Conservation (phyloP, 1,140 invertebrate species). For the Drosophila trapezifrons region DNA sequence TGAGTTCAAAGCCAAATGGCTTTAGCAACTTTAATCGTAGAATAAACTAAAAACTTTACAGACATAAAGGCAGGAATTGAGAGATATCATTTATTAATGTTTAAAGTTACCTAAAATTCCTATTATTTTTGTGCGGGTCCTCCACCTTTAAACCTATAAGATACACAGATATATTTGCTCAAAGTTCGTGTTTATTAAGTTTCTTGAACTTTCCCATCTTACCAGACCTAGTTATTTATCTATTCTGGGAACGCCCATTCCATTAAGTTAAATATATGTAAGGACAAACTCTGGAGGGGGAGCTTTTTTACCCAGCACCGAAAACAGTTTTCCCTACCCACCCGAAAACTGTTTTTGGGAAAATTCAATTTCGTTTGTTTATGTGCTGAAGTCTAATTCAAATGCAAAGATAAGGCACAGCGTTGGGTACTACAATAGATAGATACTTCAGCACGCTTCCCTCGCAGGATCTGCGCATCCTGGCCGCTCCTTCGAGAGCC, state of each 20-base stretch:
- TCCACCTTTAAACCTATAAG: not conserved
- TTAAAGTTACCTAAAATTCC: not conserved
- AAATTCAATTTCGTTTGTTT: conserved; percentile 79
- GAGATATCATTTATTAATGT: not conserved
- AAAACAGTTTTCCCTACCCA: conserved; percentile 11
- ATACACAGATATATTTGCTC: not conserved
- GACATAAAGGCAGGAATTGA: not conserved
- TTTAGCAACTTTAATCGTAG: conserved; percentile 10
- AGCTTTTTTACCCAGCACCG: conserved; percentile 2
- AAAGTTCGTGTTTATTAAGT: not conserved
- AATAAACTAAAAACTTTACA: not conserved
- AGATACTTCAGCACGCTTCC: conserved; percentile 55
- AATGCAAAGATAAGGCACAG: conserved; percentile 77
- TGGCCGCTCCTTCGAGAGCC: conserved; percentile 10
- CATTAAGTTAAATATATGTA: conserved; percentile 22
- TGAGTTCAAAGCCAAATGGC: not conserved
- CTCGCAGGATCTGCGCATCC: conserved; percentile 5
- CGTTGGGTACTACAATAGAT: conserved; percentile 55
- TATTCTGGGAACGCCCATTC: conserved; percentile 6
- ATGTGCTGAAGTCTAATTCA: conserved; percentile 68
- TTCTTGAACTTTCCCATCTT: conserved; percentile 1
- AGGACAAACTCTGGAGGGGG: conserved; percentile 6
- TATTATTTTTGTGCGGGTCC: not conserved
- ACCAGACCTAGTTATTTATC: not conserved
- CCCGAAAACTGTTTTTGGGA: conserved; percentile 38